Evolutionary conservation across 2,797 vertebrate species (phyloP).

Genomic region (Tauraco hartlaubi): DNA sequence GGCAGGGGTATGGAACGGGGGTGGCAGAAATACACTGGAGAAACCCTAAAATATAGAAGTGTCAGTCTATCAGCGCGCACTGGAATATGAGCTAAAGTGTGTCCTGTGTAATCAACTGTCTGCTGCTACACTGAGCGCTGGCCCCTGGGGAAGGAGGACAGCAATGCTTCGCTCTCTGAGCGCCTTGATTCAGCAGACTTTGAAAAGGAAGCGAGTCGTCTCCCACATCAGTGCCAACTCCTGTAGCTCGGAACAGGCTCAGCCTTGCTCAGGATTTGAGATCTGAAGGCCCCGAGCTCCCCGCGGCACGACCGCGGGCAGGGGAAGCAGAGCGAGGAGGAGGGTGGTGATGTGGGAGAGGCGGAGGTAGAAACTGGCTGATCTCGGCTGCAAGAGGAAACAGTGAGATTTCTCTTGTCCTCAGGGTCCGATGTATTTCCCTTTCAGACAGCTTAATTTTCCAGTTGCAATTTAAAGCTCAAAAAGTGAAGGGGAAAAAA

Average conservation of each 20-base stretch:
- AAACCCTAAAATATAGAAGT: background rate
- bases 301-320: background rate
- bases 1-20: background rate
- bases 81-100: background rate
- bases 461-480: slow-evolving; percentile 27
- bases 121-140: background rate
- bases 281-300: background rate
- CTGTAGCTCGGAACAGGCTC: background rate
- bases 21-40: background rate
- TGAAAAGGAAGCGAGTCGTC: background rate
- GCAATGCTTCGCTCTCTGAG: background rate
- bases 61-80: background rate
- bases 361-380: background rate
- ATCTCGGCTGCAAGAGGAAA: slow-evolving; percentile 3
- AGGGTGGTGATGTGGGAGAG: background rate
- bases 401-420: slow-evolving; percentile 5
- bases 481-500: background rate
- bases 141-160: background rate
- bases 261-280: background rate
- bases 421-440: slow-evolving; percentile 8
- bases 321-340: background rate
- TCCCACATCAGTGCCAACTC: background rate
- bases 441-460: slow-evolving; percentile 44
- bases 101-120: background rate
- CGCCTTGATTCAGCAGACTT: background rate